phyloP scores from a whole-genome alignment of 2,888 invertebrate genomes.

The Polymixis flavicincta region DNA sequence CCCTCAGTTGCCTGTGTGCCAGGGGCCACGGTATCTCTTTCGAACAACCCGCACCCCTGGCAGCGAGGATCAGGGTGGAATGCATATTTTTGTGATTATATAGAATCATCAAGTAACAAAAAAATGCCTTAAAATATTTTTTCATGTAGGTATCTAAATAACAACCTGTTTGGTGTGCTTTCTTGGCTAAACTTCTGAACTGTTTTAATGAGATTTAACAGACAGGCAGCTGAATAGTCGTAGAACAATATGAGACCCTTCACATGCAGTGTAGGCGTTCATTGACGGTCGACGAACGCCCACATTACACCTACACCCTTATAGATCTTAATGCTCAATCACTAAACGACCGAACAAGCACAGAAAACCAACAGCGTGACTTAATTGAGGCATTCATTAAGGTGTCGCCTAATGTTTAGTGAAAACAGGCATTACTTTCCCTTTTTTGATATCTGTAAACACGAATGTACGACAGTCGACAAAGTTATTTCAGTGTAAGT shows the following conservation, averaged over 20 bases:
- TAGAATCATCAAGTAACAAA: not conserved
- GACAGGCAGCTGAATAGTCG: not conserved
- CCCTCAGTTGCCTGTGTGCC: too few relatives aligned
- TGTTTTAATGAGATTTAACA: not conserved
- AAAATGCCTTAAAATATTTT: not conserved
- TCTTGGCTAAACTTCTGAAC: not conserved
- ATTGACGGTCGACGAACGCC: not conserved
- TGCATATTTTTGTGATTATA: slow-evolving; percentile 10
- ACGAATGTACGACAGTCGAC: not conserved
- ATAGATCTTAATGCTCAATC: slow-evolving; percentile 2
- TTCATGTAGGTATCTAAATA: not conserved
- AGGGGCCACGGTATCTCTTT: too few relatives aligned
- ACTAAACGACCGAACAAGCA: not conserved
- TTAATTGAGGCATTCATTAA: not conserved
- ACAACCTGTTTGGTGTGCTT: not conserved
- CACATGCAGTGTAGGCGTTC: not conserved
- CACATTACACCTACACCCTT: not conserved
- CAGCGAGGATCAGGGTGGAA: slow-evolving; percentile 10
- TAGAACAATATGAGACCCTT: not conserved
- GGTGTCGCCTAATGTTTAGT: not conserved
- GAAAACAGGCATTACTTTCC: not conserved
- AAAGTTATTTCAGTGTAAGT: not conserved
- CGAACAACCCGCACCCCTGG: too few relatives aligned
- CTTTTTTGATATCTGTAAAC: not conserved
- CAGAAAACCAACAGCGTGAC: not conserved